phyloP scores from a whole-genome alignment of 2,888 invertebrate species.

The Eilema griseolum region DNA sequence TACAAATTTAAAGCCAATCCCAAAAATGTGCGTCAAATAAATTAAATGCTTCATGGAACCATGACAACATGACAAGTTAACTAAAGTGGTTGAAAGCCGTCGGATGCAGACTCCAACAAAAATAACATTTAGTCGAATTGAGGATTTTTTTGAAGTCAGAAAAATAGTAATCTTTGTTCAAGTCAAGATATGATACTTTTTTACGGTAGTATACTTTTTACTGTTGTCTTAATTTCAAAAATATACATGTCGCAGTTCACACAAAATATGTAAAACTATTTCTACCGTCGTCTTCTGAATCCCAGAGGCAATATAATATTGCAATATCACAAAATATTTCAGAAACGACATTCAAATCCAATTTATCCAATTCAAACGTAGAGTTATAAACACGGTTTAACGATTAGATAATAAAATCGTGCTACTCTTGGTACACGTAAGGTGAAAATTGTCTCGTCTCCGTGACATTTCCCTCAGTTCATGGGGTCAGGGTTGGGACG shows the following conservation, averaged over 20 bases:
- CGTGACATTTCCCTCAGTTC: conserved; percentile 79
- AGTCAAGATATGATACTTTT: not conserved
- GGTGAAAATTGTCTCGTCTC: conserved; percentile 59
- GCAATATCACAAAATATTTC: conserved; percentile 15
- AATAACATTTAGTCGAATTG: not conserved
- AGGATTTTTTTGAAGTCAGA: not conserved
- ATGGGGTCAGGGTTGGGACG: conserved; percentile 80
- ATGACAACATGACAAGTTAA: not conserved
- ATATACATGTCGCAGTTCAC: not conserved
- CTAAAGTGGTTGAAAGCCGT: not conserved
- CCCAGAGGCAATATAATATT: conserved; percentile 12
- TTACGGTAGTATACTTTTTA: not conserved
- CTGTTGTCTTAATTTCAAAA: not conserved
- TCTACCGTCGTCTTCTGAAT: not conserved
- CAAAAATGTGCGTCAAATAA: conserved; percentile 9
- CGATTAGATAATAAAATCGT: conserved; percentile 45
- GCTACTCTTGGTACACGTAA: conserved; percentile 32
- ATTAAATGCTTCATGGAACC: not conserved
- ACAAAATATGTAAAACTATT: not conserved
- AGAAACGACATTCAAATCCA: conserved; percentile 12
- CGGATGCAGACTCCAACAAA: not conserved
- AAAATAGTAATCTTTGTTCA: not conserved
- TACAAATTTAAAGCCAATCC: conserved; percentile 6
- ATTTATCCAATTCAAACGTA: conserved; percentile 15
- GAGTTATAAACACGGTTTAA: conserved; percentile 39